Percentiles rank a stretch among this genome's conserved stretches.
Conservation (phyloP, 2,888 invertebrate genomes). For the Flexamia atlantica region DNA sequence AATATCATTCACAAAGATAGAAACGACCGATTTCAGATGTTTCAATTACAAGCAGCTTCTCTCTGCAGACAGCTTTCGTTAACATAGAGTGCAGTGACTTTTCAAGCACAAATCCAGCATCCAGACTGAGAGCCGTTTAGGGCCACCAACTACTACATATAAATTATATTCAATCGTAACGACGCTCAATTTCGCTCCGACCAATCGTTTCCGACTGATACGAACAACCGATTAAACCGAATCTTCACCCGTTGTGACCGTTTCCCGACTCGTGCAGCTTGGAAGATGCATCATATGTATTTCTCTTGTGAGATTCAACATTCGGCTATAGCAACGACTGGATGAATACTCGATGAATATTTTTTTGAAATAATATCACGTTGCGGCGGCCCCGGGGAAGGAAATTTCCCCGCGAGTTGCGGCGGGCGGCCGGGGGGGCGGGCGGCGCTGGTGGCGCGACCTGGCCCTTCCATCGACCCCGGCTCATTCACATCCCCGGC, state of each 20-base stretch:
- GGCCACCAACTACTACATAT: too few relatives aligned
- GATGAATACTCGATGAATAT: neutral
- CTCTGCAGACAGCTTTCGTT: too few relatives aligned
- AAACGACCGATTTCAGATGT: too few relatives aligned
- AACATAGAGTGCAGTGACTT: too few relatives aligned
- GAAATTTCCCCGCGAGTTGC: constrained; percentile 30
- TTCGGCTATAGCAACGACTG: neutral
- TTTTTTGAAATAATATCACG: neutral
- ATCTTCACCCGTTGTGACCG: neutral
- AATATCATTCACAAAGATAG: too few relatives aligned
- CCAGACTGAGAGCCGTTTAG: too few relatives aligned
- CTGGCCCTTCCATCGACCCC: neutral
- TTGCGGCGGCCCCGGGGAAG: neutral
- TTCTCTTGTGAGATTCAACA: neutral
- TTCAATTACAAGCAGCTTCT: too few relatives aligned
- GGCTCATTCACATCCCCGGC: constrained; percentile 1
- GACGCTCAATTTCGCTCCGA: too few relatives aligned
- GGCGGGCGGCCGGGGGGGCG: neutral
- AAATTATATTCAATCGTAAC: neutral
- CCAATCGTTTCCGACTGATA: neutral
- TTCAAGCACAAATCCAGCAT: too few relatives aligned
- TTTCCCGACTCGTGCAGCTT: too few relatives aligned
- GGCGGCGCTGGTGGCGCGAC: neutral
- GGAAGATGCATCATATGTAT: neutral
- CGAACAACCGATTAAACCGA: neutral